Evolutionary conservation across 1,140 invertebrate genomes (phyloP).

Genomic region (Paralvinella palmiformis): DNA sequence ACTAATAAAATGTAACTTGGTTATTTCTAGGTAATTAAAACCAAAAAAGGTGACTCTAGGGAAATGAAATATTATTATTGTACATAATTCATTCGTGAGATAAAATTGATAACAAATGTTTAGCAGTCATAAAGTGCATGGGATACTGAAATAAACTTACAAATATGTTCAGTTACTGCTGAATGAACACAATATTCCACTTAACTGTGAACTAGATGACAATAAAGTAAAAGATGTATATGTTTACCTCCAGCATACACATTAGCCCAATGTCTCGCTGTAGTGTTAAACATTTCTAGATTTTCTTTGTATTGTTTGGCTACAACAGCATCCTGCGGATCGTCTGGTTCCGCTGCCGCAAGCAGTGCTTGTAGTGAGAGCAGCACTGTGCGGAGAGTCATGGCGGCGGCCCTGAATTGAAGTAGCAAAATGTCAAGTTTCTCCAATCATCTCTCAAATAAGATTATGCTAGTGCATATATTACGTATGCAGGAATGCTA

Average conservation of each 20-base stretch:
- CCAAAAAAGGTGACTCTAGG: too few relatives aligned
- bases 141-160: neutral
- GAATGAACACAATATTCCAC: neutral
- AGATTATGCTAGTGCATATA: too few relatives aligned
- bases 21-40: too few relatives aligned
- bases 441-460: too few relatives aligned
- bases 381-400: constrained; percentile 93
- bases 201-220: neutral
- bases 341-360: constrained; percentile 89
- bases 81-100: neutral
- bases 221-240: neutral
- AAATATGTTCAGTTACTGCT: neutral
- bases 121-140: neutral
- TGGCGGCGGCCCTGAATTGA: constrained; percentile 83
- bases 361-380: constrained; percentile 85
- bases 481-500: too few relatives aligned
- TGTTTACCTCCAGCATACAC: constrained; percentile 69
- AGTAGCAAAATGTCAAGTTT: too few relatives aligned
- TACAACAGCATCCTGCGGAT: constrained; percentile 81
- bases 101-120: neutral
- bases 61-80: too few relatives aligned
- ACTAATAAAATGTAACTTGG: too few relatives aligned
- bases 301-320: constrained; percentile 92
- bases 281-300: constrained; percentile 74
- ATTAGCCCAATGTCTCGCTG: constrained; percentile 91